Conservation (phyloP, 2,888 invertebrate species). For the Melolontha melolontha region DNA sequence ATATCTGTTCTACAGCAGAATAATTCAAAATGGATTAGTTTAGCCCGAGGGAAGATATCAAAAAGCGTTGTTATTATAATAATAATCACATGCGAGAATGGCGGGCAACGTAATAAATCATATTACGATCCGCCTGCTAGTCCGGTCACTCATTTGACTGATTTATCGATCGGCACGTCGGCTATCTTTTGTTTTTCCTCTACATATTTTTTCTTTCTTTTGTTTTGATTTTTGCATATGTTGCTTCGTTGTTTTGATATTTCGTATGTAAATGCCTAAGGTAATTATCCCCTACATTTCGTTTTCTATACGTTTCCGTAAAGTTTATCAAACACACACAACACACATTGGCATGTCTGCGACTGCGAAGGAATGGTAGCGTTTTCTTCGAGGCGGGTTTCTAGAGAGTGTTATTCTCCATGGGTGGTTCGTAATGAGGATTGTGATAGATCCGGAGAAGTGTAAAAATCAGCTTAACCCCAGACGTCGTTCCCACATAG, state of each 20-base stretch:
- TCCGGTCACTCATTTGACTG: slow-evolving; percentile 64
- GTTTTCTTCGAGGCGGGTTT: slow-evolving; percentile 11
- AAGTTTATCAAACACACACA: no score
- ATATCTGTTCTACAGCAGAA: slow-evolving; percentile 30
- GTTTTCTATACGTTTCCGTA: no score
- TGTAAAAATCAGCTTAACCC: slow-evolving; percentile 44
- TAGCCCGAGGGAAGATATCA: slow-evolving; percentile 60
- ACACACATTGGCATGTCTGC: background rate
- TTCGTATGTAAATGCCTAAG: slow-evolving; percentile 20
- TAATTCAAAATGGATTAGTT: slow-evolving; percentile 53
- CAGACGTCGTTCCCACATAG: slow-evolving; percentile 56
- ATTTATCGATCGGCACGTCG: slow-evolving; percentile 59
- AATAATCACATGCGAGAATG: slow-evolving; percentile 65
- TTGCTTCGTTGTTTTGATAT: slow-evolving; percentile 22
- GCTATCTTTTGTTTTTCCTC: slow-evolving; percentile 38
- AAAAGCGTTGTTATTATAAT: slow-evolving; percentile 65
- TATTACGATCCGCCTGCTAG: slow-evolving; percentile 63
- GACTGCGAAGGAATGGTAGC: slow-evolving; percentile 4
- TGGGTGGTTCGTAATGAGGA: slow-evolving; percentile 43
- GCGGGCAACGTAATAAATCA: slow-evolving; percentile 63
- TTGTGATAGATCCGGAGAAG: slow-evolving; percentile 42
- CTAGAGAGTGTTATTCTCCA: slow-evolving; percentile 40
- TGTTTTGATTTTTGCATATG: slow-evolving; percentile 32
- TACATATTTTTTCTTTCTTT: slow-evolving; percentile 15
- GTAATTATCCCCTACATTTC: background rate